A percentile compares a stretch with the other conserved stretches of the same genome.
These are phyloP conservation scores for Sebastes taczanowskii DNA, from an alignment of 2,797 vertebrate genomes.

Conservation along the genomic window DNA sequence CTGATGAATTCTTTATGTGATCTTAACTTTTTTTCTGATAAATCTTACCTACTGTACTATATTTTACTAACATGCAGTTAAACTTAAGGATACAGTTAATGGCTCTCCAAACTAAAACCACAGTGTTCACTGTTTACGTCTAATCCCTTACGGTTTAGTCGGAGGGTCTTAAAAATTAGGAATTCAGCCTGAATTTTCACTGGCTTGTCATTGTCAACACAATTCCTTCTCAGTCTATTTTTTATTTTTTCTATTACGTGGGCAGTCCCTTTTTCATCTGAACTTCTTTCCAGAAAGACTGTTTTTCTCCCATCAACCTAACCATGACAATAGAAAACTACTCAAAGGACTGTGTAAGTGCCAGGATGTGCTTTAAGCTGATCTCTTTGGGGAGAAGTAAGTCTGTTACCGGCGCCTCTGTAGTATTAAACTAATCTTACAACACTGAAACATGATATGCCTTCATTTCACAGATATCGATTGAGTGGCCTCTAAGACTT, in stretches of 20 bases:
- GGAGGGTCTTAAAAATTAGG: conserved; percentile 17
- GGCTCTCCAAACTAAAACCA: conserved; percentile 61
- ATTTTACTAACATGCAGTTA: conserved; percentile 75
- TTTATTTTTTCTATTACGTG: background rate
- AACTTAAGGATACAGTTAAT: conserved; percentile 58
- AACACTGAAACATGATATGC: conserved; percentile 67
- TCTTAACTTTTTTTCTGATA: conserved; percentile 63
- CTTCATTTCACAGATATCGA: conserved; percentile 59
- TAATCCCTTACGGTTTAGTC: conserved; percentile 23
- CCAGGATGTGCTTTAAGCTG: conserved; percentile 55
- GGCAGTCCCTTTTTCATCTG: conserved; percentile 24
- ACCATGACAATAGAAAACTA: conserved; percentile 43
- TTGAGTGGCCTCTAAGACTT: conserved; percentile 50
- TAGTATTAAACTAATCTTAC: conserved; percentile 60
- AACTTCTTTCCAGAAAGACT: conserved; percentile 34
- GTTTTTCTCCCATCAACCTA: conserved; percentile 25
- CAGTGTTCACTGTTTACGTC: conserved; percentile 58
- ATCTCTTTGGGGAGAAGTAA: conserved; percentile 65
- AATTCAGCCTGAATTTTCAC: conserved; percentile 37
- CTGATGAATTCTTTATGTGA: conserved; percentile 63
- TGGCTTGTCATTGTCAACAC: conserved; percentile 36
- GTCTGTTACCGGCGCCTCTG: conserved; percentile 55
- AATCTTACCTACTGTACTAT: conserved; percentile 74
- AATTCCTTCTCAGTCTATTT: background rate
- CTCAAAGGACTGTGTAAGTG: conserved; percentile 45